Conservation (phyloP, 1,140 invertebrate species). For the Philotrypesis tridentata region DNA sequence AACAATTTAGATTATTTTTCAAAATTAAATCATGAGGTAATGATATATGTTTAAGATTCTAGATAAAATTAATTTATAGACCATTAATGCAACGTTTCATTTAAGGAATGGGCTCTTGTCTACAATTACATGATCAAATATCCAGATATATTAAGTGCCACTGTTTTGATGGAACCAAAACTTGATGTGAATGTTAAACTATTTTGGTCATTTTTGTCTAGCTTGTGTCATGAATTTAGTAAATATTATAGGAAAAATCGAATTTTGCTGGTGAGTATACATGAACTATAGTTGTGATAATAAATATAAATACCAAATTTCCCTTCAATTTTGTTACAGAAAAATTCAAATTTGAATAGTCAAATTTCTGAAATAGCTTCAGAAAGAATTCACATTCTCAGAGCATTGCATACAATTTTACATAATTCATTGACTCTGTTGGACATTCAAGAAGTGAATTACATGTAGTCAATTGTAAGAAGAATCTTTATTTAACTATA, state of each 20-base stretch:
- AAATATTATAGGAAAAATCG: constrained; percentile 81
- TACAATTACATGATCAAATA: constrained; percentile 79
- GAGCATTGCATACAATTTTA: constrained; percentile 77
- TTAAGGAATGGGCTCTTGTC: constrained; percentile 81
- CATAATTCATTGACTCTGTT: constrained; percentile 77
- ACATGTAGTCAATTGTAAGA: constrained; percentile 74
- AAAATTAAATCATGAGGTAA: not conserved
- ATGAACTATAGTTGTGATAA: constrained; percentile 13
- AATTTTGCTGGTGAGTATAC: constrained; percentile 77
- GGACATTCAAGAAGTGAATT: constrained; percentile 77
- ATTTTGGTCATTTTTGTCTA: constrained; percentile 78
- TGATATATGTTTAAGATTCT: not conserved
- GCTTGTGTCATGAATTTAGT: constrained; percentile 79
- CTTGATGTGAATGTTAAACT: constrained; percentile 76
- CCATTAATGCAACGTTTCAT: not conserved
- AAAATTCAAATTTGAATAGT: constrained; percentile 69
- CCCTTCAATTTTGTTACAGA: constrained; percentile 67
- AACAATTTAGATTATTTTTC: not conserved
- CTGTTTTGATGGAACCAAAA: constrained; percentile 69
- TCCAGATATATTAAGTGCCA: constrained; percentile 75
- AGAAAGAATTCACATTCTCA: constrained; percentile 80
- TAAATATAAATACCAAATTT: not conserved
- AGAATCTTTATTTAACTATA: too few relatives aligned
- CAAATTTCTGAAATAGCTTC: constrained; percentile 79
- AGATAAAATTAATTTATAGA: not conserved